These are phyloP conservation scores for Alauda arvensis DNA, from an alignment of 2,797 vertebrate species.

Conservation along the genomic window DNA sequence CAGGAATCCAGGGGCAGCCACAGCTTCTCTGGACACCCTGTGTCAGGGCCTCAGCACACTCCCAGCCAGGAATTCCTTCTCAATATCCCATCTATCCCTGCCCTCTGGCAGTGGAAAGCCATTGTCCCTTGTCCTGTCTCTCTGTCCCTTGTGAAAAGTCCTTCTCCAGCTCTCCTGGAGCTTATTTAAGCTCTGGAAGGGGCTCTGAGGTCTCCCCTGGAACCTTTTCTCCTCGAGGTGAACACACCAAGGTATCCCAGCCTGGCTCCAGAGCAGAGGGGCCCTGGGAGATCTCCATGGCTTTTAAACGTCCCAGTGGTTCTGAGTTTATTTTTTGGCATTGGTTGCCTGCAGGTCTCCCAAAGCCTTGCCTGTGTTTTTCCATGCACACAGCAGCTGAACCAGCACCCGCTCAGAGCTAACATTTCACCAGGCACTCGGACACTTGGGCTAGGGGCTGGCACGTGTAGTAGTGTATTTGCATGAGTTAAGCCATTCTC, in stretches of 20 bases:
- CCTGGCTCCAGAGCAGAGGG: background rate
- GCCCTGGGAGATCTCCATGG: rapidly evolving
- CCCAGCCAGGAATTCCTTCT: background rate
- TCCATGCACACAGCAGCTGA: background rate
- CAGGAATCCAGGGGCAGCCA: background rate
- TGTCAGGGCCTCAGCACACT: background rate
- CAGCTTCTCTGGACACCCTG: background rate
- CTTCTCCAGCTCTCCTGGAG: background rate
- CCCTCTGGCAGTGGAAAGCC: background rate
- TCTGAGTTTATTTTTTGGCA: background rate
- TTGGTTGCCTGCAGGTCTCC: background rate
- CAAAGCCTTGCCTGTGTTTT: background rate
- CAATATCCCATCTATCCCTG: background rate
- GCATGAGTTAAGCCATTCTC: too few species aligned
- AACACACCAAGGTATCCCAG: rapidly evolving
- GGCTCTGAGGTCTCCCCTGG: background rate
- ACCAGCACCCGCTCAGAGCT: background rate
- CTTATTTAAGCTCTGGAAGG: background rate
- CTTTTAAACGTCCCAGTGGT: background rate
- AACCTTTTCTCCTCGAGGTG: background rate
- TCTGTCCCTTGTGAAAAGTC: background rate
- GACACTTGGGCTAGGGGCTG: background rate
- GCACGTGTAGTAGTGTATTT: too few species aligned
- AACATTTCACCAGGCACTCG: background rate
- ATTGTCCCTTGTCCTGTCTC: background rate